Conservation (phyloP, 2,888 invertebrate genomes). For the Melanophora roralis region DNA sequence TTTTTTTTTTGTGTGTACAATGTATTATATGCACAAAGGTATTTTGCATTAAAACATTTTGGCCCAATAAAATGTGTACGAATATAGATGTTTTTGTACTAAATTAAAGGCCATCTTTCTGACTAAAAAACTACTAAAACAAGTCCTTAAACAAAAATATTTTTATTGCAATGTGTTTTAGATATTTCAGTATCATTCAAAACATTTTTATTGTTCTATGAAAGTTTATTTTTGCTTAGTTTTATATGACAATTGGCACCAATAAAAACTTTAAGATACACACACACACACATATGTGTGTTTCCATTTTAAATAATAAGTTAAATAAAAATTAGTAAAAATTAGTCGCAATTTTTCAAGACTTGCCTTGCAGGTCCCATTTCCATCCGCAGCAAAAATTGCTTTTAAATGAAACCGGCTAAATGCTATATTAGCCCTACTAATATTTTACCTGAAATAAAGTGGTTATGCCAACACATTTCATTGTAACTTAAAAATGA, state of each 20-base stretch:
- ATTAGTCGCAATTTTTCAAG: too few species aligned
- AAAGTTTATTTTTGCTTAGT: conserved; percentile 22
- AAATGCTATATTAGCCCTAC: too few species aligned
- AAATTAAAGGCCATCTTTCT: conserved; percentile 8
- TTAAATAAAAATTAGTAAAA: too few species aligned
- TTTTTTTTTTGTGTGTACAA: not conserved
- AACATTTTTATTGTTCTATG: conserved; percentile 34
- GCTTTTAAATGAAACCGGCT: too few species aligned
- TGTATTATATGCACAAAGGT: not conserved
- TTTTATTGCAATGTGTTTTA: conserved; percentile 54
- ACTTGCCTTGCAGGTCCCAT: too few species aligned
- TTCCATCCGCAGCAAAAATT: too few species aligned
- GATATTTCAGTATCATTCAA: conserved; percentile 51
- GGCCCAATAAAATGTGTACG: not conserved
- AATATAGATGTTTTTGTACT: conserved; percentile 3
- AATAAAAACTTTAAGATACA: conserved; percentile 34
- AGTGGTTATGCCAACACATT: too few species aligned
- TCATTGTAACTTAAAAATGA: too few species aligned
- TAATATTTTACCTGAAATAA: too few species aligned
- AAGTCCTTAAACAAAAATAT: conserved; percentile 26
- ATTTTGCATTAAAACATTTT: not conserved
- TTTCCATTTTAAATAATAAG: too few species aligned
- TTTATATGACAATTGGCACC: conserved; percentile 46
- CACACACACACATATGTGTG: too few species aligned
- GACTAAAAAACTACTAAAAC: not conserved